Conservation (phyloP, 1,140 invertebrate species). For the Thereuonema tuberculata region DNA sequence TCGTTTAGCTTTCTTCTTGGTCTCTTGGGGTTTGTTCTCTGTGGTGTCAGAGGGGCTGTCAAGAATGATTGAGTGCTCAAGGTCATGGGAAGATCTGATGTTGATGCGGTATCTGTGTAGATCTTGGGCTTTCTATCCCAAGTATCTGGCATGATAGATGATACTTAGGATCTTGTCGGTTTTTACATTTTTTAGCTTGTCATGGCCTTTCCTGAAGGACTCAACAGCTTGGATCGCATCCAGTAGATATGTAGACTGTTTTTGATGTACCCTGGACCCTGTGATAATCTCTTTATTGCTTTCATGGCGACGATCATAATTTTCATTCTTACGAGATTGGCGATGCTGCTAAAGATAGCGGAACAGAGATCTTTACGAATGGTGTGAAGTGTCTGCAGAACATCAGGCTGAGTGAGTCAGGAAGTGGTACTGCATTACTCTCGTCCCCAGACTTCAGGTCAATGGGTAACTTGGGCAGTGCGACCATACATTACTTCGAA, state of each 20-base stretch:
- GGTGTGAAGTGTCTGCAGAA: neutral
- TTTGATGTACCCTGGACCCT: conserved; percentile 5
- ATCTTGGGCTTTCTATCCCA: neutral
- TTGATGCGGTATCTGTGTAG: neutral
- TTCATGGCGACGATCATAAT: conserved; percentile 6
- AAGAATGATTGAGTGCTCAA: neutral
- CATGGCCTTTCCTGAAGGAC: neutral
- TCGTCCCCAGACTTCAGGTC: neutral
- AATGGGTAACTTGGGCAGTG: neutral
- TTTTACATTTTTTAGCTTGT: neutral
- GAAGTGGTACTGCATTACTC: no score
- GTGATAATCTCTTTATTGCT: neutral
- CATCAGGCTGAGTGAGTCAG: neutral
- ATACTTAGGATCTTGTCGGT: neutral
- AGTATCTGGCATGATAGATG: neutral
- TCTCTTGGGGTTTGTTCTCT: neutral
- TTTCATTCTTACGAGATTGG: neutral
- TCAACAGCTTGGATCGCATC: conserved; percentile 9
- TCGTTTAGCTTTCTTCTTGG: neutral
- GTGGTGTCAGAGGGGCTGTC: neutral
- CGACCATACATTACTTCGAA: conserved; percentile 9
- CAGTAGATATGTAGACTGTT: neutral
- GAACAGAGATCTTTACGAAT: neutral
- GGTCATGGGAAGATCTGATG: no score
- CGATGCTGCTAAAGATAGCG: neutral